These are phyloP conservation scores for Malacosoma neustria DNA, from an alignment of 2,888 invertebrate genomes.

Conservation along the genomic window DNA sequence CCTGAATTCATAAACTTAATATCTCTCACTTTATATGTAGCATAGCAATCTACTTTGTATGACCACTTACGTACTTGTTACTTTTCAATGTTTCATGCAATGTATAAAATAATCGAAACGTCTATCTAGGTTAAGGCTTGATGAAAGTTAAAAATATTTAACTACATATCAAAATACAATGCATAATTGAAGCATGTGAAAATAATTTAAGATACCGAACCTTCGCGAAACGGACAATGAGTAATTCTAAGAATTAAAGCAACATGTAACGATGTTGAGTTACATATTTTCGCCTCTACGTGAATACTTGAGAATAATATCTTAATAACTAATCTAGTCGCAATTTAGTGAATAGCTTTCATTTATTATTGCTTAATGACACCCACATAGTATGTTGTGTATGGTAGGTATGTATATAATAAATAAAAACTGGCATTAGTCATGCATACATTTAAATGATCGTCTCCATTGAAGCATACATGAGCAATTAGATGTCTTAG, in stretches of 20 bases:
- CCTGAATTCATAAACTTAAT: no score
- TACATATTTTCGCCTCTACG: background rate
- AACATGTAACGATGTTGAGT: background rate
- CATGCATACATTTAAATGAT: conserved; percentile 52
- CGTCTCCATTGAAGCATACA: conserved; percentile 49
- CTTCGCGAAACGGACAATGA: background rate
- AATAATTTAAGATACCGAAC: no score
- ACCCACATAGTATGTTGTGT: background rate
- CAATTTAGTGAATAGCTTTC: background rate
- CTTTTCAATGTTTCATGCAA: no score
- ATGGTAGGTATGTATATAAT: background rate
- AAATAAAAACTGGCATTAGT: conserved; percentile 29
- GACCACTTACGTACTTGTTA: no score
- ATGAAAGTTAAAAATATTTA: no score
- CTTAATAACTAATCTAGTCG: background rate
- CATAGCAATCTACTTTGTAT: no score
- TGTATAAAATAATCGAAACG: no score
- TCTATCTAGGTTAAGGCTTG: no score
- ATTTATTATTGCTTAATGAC: background rate
- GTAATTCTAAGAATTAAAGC: background rate
- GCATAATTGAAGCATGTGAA: no score
- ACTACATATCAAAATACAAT: no score
- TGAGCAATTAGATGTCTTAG: conserved; percentile 69
- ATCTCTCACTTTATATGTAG: no score
- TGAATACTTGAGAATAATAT: background rate